Conservation (phyloP, 2,797 vertebrate species). For the Heteromormyrus szaboi region DNA sequence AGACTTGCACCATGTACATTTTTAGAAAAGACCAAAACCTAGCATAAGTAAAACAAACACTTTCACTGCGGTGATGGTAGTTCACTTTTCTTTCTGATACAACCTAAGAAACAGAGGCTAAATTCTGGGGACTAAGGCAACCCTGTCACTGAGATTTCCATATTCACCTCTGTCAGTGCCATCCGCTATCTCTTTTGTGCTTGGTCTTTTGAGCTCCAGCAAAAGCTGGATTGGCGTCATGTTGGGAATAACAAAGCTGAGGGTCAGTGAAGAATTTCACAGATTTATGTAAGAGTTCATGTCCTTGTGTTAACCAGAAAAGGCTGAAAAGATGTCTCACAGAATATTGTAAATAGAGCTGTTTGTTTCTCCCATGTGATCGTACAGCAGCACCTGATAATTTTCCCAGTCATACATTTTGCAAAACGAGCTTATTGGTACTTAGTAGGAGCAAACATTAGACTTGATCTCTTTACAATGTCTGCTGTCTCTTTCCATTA, state of each 20-base stretch:
- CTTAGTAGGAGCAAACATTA: neutral
- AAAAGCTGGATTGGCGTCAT: neutral
- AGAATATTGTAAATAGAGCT: neutral
- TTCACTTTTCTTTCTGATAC: neutral
- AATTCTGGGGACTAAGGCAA: neutral
- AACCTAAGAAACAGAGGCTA: neutral
- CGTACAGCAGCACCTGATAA: neutral
- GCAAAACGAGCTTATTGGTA: neutral
- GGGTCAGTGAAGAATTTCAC: constrained; percentile 6
- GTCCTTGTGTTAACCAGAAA: neutral
- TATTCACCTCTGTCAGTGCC: neutral
- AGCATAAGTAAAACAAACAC: neutral
- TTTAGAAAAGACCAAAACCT: neutral
- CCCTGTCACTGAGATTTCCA: neutral
- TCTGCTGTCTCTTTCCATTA: neutral
- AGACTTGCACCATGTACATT: neutral
- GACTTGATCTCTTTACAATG: neutral
- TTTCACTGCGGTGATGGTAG: neutral
- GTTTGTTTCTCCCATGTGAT: neutral
- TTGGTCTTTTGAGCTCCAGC: neutral
- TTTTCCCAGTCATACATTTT: neutral
- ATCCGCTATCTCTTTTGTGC: neutral
- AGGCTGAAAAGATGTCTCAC: neutral
- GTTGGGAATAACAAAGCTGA: neutral
- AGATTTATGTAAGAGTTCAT: neutral